Base-by-base conservation (phyloP, 2,888 invertebrate genomes). In the Acholoe squamosa region DNA sequence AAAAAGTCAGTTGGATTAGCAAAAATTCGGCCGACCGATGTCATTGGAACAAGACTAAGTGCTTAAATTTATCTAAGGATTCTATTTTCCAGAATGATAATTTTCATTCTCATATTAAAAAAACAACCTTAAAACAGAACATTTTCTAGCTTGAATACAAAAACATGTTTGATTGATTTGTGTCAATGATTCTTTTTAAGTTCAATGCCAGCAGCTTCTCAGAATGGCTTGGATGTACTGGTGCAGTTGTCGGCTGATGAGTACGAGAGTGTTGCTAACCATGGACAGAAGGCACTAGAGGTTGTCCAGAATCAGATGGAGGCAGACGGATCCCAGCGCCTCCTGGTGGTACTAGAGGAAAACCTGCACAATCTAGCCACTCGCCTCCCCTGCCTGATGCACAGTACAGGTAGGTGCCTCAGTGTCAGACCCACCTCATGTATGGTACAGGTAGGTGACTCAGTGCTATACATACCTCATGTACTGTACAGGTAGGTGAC, bases 301-400 rank as follows among this genome's bases (percentile, higher is more conserved):
- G 89, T 91, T 22, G 94, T 94, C 91, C 92, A 34, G 43, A 16
- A 10, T 28, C 31, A n/a, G 33, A 56, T 51, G 84, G 67, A 90
- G 25, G 61, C 25, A 12, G 28, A 34, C 25, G 89, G 89, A 22
- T 92, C 93, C 71, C 93, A 93, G 76, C 92, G 93, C 33, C 92
- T 94, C 51, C 92, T 93, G 71, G 94, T 93, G 84, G 93, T 95
- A 25, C 91, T 95, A 71, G 94, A 94, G 90, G 95, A 94, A 84
- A 94, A 94, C 84, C 92, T 95, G 16, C 93, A 94, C 90, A 91
- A 92, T 19, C 92, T 95, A 16, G 92, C 94, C 22, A 94, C 94
- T 19, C 93, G 94, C 0, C 92, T 95, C 25, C 95, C 95, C 10
- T 90, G 95, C 84, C 93, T 93, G 84, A 94, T 95, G 61, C 93